Conservation (phyloP, 1,140 invertebrate genomes). For the Chionoecetes opilio region DNA sequence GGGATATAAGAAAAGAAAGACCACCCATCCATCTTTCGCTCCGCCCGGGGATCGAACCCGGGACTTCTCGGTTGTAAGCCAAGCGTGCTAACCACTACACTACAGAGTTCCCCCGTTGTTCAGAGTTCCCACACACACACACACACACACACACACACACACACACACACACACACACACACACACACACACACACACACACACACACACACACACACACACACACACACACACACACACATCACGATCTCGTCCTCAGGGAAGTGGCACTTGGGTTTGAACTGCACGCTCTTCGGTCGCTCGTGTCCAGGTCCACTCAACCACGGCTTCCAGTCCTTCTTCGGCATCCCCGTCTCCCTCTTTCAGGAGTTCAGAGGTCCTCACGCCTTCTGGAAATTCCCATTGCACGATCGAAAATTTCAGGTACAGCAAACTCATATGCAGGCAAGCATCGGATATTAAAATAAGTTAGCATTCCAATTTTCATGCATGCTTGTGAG, state of each 20-base stretch:
- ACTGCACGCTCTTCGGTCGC: conserved; percentile 82
- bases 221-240: neutral
- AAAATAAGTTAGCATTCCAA: too few species aligned
- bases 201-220: neutral
- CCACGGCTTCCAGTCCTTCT: conserved; percentile 85
- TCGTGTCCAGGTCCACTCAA: conserved; percentile 83
- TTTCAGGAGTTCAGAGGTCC: conserved; percentile 83
- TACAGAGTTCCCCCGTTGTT: too few species aligned
- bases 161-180: neutral
- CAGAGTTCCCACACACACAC: too few species aligned
- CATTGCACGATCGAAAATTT: neutral
- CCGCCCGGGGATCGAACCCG: too few species aligned
- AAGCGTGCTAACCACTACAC: too few species aligned
- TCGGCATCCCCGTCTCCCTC: conserved; percentile 84
- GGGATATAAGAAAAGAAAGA: too few species aligned
- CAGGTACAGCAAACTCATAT: conserved; percentile 44
- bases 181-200: neutral
- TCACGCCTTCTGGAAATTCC: conserved; percentile 66
- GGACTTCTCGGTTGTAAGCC: too few species aligned
- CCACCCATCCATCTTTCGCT: too few species aligned
- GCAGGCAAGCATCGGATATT: too few species aligned
- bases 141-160: too few species aligned
- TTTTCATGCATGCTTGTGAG: too few species aligned
- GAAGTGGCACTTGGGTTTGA: conserved; percentile 85
- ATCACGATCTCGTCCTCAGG: conserved; percentile 59